Conservation (phyloP, 1,140 invertebrate genomes). For the Brachionus asplanchnoidis region DNA sequence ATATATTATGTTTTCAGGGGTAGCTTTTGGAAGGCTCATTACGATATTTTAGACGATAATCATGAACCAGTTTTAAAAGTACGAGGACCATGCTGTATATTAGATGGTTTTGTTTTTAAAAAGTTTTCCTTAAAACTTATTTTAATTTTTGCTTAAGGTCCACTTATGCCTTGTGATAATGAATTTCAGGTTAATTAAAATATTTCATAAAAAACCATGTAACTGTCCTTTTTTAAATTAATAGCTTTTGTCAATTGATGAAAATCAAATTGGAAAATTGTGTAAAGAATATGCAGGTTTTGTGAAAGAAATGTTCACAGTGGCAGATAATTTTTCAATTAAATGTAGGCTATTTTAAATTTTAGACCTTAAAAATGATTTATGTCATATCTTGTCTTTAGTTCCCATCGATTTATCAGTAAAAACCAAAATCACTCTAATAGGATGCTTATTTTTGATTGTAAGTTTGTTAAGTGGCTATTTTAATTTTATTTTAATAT, state of each 20-base stretch:
- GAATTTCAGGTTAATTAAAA: neutral
- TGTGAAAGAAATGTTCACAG: slow-evolving; percentile 44
- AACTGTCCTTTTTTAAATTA: neutral
- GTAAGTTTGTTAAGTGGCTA: slow-evolving; percentile 46
- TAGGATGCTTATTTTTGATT: slow-evolving; percentile 64
- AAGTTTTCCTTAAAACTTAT: neutral
- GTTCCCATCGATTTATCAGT: slow-evolving; percentile 72
- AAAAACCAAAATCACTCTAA: slow-evolving; percentile 70
- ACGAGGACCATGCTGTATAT: slow-evolving; percentile 49
- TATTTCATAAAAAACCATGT: neutral
- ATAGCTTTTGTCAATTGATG: slow-evolving; percentile 40
- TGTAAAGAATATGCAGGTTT: slow-evolving; percentile 47
- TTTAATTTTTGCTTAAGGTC: neutral
- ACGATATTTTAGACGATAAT: slow-evolving; percentile 47
- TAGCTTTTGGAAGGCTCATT: slow-evolving; percentile 49
- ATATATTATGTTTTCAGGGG: slow-evolving; percentile 43
- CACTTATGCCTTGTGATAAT: slow-evolving; percentile 31
- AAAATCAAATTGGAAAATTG: slow-evolving; percentile 47
- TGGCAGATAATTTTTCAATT: slow-evolving; percentile 47
- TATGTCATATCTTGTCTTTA: neutral
- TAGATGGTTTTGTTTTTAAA: slow-evolving; percentile 42
- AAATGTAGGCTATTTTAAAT: slow-evolving; percentile 16
- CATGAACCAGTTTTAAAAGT: slow-evolving; percentile 46
- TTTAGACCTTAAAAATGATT: too few species aligned
- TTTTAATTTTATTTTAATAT: slow-evolving; percentile 18